Conservation (phyloP, 2,797 vertebrate genomes). For the Serranus cabrilla region DNA sequence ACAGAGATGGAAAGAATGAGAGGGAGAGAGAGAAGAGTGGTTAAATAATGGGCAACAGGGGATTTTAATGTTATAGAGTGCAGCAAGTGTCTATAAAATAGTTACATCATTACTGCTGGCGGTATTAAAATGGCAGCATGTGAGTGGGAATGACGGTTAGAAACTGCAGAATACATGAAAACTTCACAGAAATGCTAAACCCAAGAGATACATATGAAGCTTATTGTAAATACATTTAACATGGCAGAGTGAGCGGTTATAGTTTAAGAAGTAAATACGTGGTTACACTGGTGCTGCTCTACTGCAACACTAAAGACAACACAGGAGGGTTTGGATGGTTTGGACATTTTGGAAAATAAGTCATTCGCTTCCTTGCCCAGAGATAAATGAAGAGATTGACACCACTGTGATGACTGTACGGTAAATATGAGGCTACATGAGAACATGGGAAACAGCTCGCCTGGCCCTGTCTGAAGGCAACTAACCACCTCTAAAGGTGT, state of each 20-base stretch:
- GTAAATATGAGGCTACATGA: not conserved
- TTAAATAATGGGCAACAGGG: conserved; percentile 69
- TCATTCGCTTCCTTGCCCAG: not conserved
- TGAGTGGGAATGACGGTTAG: conserved; percentile 60
- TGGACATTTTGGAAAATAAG: not conserved
- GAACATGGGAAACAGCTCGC: too few relatives aligned
- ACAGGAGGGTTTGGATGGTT: not conserved
- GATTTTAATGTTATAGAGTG: conserved; percentile 66
- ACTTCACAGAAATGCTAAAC: conserved; percentile 40
- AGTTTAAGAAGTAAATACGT: conserved; percentile 1
- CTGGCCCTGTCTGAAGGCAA: too few relatives aligned
- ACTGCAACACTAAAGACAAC: not conserved
- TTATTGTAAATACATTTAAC: conserved; percentile 32
- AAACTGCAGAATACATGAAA: conserved; percentile 41
- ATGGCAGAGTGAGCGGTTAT: conserved; percentile 32
- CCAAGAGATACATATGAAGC: conserved; percentile 24
- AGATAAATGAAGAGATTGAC: not conserved
- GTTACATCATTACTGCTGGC: conserved; percentile 67
- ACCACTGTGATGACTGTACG: not conserved
- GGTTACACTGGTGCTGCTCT: conserved; percentile 10
- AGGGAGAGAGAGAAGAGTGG: conserved; percentile 65
- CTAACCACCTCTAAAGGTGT: too few relatives aligned
- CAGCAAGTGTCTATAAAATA: conserved; percentile 69
- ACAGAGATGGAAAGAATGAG: conserved; percentile 56
- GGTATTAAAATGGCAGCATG: conserved; percentile 50